A percentile compares a stretch with the other conserved stretches of the same genome.
Conservation (phyloP, 1,140 invertebrate genomes). For the Sitobion miscanthi region DNA sequence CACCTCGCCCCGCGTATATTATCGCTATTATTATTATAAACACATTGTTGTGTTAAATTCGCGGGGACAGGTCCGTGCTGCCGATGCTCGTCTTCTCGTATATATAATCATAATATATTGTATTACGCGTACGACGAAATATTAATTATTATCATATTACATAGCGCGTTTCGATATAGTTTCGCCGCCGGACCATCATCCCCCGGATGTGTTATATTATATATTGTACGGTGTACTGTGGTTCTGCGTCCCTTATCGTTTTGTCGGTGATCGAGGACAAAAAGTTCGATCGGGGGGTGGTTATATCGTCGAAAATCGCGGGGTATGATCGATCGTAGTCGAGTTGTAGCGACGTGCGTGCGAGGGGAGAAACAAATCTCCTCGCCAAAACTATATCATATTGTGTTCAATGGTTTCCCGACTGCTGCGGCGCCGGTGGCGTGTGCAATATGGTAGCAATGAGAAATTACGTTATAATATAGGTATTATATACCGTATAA, state of each 20-base stretch:
- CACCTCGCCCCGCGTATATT: neutral
- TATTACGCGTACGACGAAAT: neutral
- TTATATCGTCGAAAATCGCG: neutral
- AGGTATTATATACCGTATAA: neutral
- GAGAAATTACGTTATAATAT: neutral
- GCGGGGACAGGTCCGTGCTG: neutral
- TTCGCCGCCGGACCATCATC: neutral
- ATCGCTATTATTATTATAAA: neutral
- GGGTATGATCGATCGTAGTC: neutral
- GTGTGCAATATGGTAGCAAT: neutral
- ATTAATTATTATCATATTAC: conserved; percentile 33
- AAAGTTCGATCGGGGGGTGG: neutral
- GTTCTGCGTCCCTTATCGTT: neutral
- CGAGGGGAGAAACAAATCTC: neutral
- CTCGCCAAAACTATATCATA: neutral
- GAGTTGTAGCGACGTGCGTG: neutral
- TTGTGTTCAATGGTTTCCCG: neutral
- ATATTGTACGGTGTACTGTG: neutral
- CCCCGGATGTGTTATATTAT: neutral
- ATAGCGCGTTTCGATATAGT: neutral
- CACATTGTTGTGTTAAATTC: conserved; percentile 24
- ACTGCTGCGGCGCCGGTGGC: neutral
- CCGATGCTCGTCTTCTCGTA: neutral
- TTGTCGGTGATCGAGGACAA: neutral
- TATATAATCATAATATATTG: neutral